Evolutionary conservation across 2,797 vertebrate genomes (phyloP), one percentile per base, ranked within the genome.

Genomic region (Xenentodon cancila): DNA sequence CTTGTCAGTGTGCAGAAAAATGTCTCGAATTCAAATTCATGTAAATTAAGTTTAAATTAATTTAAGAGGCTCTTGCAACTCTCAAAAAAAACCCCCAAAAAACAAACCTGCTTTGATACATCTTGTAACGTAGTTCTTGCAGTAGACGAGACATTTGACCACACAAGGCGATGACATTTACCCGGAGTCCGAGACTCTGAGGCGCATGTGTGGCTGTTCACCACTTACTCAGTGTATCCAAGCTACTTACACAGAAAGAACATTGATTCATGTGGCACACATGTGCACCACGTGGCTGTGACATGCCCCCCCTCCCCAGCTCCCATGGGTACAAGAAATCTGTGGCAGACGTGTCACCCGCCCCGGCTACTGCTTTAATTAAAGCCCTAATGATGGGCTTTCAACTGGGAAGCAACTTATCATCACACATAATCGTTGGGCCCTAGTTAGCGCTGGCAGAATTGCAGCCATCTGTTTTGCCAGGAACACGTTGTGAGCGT

Each of bases 131-230:
- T 4, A 37, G 34, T 37, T 78, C 42, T 84, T 70, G 74, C 72
- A 67, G 75, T 83, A 67, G 89, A 92, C 89, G 92, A 92, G 89
- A 92, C 90, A 22, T 62, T 52, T 47, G 88, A 88, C 92, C 93
- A 90, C 93, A 94, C 92, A 92, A 74, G 80, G 79, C 71, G 89
- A 85, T 83, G 66, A 64, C 70, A 86, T 79, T 81, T 79, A 75
- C 75, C 69, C 74, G 71, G 58, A 80, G 85, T 79, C 64, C 67
- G 40, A 74, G 75, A 73, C 69, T 49, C 80, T 80, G 75, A 82
- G 89, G 74, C 86, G 61, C 90, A 82, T 74, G 71, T 72, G 69
- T 79, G 64, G 61, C 59, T 74, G 55, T 67, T 53, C 44, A 48
- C 17, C 18, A 19, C 57, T 43, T 58, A 50, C 53, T 58, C 46